Base-by-base conservation (phyloP, 92 coral and sea anemone species). In the Phenganax subtilis region DNA sequence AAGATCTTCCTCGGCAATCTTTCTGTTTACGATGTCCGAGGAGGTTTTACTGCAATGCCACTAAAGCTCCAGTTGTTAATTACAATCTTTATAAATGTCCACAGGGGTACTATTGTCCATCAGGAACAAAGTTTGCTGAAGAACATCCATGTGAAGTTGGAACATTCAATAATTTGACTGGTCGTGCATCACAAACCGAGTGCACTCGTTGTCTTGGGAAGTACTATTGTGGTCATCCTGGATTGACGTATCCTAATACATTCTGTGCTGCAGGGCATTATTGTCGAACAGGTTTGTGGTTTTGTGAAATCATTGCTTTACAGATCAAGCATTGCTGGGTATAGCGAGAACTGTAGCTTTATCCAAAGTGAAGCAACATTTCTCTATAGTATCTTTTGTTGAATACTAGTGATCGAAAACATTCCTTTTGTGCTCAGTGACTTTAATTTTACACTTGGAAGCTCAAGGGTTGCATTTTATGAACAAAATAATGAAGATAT, bases 1-100 rank as follows among this genome's bases (percentile, higher is more conserved):
- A 94, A 84, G 82, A 94, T 28, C 83, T 71, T 80, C 77, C 84
- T 0, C 76, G 56, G 28, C 85, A 90, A 82, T 90, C 91, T 75
- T 70, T 81, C 52, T 94, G 98, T 75, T 92, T 87, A 37, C 70
- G 55, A 20, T 94, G 98, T 80, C 97, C 97, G 8, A 86, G 88
- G 72, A 82, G 89, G 27, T 94, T 81, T 85, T 94, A 94, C 86
- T 94, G 98, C 65, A 94, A 94, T 85, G 98, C 98, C 0, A 92
- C 97, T 6, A 67, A 63, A 62, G 87, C 84, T 60, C 97, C 97
- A 17, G 97, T 94, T 57, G 91, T 82, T 27, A 90, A 89, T 68
- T 92, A 85, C 76, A 80, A 81, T 54, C 62, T 75, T 27, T 90
- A 90, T 65, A 44, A 84, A 9, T 94, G 98, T 71, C 93, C 92